phyloP scores from a whole-genome alignment of 2,797 vertebrate species.

The Falco berigora region DNA sequence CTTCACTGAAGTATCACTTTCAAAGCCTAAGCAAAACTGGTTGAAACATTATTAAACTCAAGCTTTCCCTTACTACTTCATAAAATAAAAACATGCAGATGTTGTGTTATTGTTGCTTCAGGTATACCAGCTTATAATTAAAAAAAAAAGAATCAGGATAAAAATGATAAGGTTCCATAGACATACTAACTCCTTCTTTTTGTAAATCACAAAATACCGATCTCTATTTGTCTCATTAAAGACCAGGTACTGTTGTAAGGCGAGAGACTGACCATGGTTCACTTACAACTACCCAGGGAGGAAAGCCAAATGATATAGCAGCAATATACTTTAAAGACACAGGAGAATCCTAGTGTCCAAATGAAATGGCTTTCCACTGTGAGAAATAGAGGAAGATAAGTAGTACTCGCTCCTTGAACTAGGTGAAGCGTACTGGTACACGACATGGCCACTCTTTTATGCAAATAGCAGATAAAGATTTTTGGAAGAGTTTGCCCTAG shows the following conservation, averaged over 20 bases:
- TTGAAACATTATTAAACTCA: not conserved
- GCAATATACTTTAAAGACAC: not conserved
- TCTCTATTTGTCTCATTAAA: not conserved
- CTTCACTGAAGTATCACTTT: not conserved
- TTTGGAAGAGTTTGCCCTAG: not conserved
- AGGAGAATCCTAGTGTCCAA: not conserved
- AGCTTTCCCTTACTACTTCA: not conserved
- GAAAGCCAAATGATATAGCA: not conserved
- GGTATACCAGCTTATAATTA: not conserved
- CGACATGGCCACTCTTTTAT: not conserved
- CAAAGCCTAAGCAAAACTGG: not conserved
- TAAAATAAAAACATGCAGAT: not conserved
- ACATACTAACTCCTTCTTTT: not conserved
- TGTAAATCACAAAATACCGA: not conserved
- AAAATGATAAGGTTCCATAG: not conserved
- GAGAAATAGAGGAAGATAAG: not conserved
- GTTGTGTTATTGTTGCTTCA: not conserved
- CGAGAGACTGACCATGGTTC: not conserved
- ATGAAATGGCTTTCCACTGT: not conserved
- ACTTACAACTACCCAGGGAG: not conserved
- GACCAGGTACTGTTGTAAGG: not conserved
- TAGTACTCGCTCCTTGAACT: not conserved
- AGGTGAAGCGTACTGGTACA: not conserved
- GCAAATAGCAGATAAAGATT: not conserved
- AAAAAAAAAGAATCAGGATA: not conserved